Evolutionary conservation across 2,113 vertebrate genomes (phyloP).

Genomic region (Beaufortia kweichowensis): DNA sequence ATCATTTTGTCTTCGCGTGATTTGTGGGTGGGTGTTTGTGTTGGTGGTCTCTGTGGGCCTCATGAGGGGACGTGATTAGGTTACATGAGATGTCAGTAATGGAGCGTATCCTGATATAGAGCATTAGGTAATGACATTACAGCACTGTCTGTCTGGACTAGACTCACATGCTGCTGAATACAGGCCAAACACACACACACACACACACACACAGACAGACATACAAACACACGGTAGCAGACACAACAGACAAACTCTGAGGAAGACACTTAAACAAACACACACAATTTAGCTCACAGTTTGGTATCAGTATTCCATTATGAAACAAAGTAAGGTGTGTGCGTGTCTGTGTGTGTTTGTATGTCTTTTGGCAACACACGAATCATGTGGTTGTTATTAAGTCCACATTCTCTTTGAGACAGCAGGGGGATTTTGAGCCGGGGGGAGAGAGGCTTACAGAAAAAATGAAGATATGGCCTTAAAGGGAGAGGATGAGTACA

Average conservation of each 20-base stretch:
- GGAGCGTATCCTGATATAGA: conserved; percentile 56
- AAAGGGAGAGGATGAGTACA: conserved; percentile 15
- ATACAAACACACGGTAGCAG: background rate
- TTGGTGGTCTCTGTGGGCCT: conserved; percentile 45
- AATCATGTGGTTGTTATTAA: conserved; percentile 48
- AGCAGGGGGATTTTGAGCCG: conserved; percentile 26
- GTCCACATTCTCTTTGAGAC: conserved; percentile 26
- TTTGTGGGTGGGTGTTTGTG: conserved; percentile 18
- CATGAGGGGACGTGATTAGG: conserved; percentile 53
- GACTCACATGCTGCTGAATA: conserved; percentile 37
- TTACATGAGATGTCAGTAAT: conserved; percentile 60
- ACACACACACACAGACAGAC: background rate
- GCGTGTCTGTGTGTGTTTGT: conserved; percentile 28
- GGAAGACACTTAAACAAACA: background rate
- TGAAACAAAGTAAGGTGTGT: background rate
- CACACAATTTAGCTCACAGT: background rate
- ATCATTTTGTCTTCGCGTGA: conserved; percentile 30
- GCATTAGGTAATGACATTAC: conserved; percentile 61
- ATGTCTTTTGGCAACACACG: background rate
- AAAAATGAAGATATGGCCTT: conserved; percentile 26
- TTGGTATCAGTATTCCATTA: background rate
- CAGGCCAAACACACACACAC: conserved; percentile 30
- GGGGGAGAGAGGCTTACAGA: conserved; percentile 27
- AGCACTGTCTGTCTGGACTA: conserved; percentile 52
- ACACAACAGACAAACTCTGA: background rate